These are phyloP conservation scores for Terrapene triunguis DNA, from an alignment of 2,113 vertebrate species.

Conservation along the genomic window DNA sequence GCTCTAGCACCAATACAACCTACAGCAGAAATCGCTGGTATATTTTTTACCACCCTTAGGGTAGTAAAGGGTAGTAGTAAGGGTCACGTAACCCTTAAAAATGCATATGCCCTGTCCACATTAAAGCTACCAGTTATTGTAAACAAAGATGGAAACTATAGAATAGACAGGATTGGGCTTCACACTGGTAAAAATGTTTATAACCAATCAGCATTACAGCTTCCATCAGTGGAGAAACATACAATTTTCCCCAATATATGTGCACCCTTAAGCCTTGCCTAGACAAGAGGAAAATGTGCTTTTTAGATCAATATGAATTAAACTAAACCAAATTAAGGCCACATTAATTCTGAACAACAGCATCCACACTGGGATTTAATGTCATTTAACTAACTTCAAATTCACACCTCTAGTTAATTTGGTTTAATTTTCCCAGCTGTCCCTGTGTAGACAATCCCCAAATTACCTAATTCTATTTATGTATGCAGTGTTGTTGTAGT, in stretches of 20 bases:
- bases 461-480: neutral
- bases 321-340: neutral
- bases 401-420: too few species aligned
- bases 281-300: neutral
- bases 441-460: neutral
- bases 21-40: neutral
- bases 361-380: neutral
- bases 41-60: neutral
- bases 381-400: too few species aligned
- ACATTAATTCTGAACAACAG: neutral
- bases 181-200: neutral
- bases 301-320: neutral
- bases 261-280: accelerated
- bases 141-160: neutral
- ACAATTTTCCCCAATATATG: accelerated
- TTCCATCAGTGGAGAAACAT: neutral
- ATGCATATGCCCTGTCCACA: neutral
- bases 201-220: neutral
- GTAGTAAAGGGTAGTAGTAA: too few species aligned
- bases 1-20: neutral
- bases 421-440: neutral
- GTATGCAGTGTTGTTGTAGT: neutral
- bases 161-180: neutral
- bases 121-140: neutral
- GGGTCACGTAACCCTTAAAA: neutral